Evolutionary conservation across 2,113 vertebrate species (phyloP), one percentile per base, ranked within the genome.

Genomic region (Toxostoma redivivum): DNA sequence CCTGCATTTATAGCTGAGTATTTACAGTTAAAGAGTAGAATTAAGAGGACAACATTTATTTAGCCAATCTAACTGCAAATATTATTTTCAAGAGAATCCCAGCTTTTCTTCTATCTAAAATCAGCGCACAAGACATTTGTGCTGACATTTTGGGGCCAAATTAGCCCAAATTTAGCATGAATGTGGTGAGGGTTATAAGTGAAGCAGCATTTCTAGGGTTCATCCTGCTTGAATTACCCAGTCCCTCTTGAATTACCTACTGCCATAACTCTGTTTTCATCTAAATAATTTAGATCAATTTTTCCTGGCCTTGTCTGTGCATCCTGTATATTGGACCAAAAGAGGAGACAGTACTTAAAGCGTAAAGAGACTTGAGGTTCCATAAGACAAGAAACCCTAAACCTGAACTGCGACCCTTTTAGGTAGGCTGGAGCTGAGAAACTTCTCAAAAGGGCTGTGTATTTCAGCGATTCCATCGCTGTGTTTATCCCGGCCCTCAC

Each of bases 361-460:
- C 13, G 15, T 17, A 69, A 54, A 50, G 35, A 33, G 30, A 33
- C 37, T 30, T 12, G 5, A 48, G 24, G 25, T 14, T 56, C 54
- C 40, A 0, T 12, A n/a, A 15, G 24, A 35, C 1, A 7, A 45
- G 23, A 60, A 83, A 27, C 6, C 24, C 27, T 23, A 38, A 58
- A 62, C 30, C 18, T 25, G 61, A 58, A 40, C 20, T 9, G 30
- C 12, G 11, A 13, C 5, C 30, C 33, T 35, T 51, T 42, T 1
- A 28, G 23, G 31, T 0, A 13, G 72, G 30, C 15, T 23, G 25
- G 16, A 53, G 45, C 21, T 5, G 48, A 11, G 33, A 5, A 35
- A 6, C 7, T 4, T 2, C 14, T n/a, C 14, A 2, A 1, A 28
- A 15, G 1, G 11, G 25, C 1, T 1, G 22, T 1, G 70, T 4